These are phyloP conservation scores for Acanthornis magna DNA, from an alignment of 2,797 vertebrate genomes.

Conservation along the genomic window DNA sequence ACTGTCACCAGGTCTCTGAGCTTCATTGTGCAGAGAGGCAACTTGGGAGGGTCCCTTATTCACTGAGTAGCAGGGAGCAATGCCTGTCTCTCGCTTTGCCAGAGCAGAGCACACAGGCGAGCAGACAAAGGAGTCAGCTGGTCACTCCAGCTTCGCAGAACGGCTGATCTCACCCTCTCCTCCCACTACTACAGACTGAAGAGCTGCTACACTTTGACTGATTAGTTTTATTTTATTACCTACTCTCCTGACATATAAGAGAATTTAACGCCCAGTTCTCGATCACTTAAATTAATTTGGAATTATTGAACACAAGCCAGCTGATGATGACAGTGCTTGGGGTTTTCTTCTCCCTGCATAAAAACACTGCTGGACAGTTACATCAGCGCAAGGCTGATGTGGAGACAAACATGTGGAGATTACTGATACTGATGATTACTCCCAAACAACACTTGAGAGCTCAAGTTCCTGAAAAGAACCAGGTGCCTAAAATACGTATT, in stretches of 20 bases:
- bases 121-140: constrained; percentile 58
- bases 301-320: background rate
- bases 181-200: background rate
- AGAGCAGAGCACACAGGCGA: background rate
- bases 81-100: background rate
- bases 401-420: background rate
- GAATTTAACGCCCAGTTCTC: background rate
- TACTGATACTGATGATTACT: background rate
- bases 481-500: background rate
- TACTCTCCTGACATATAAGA: background rate
- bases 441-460: background rate
- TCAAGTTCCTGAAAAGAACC: background rate
- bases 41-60: background rate
- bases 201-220: background rate
- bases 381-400: too few species aligned
- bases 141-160: constrained; percentile 1
- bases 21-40: background rate
- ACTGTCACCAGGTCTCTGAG: background rate
- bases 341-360: background rate
- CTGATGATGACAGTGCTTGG: background rate
- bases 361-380: background rate
- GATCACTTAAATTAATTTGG: background rate
- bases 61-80: background rate
- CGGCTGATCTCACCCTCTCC: constrained; percentile 38
- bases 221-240: constrained; percentile 9